phyloP scores from a whole-genome alignment of 2,888 invertebrate genomes.

The Trissolcus japonicus region DNA sequence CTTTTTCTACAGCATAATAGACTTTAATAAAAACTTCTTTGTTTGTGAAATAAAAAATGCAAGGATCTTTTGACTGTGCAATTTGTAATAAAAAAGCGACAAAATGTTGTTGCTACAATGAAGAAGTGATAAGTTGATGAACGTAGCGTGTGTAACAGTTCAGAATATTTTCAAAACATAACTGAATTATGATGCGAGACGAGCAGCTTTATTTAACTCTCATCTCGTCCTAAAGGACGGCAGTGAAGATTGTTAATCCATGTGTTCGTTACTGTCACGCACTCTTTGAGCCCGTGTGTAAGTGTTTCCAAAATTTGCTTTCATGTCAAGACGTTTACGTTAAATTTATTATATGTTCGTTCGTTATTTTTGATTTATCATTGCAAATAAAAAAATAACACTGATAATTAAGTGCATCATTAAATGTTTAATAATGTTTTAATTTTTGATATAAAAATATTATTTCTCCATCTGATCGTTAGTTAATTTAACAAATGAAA shows the following conservation, averaged over 20 bases:
- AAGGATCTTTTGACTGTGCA: too few species aligned
- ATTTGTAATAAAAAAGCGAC: too few species aligned
- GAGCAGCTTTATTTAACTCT: conserved; percentile 60
- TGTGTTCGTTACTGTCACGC: conserved; percentile 44
- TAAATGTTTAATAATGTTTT: too few species aligned
- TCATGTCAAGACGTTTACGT: conserved; percentile 36
- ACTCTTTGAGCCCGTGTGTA: conserved; percentile 49
- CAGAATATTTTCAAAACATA: conserved; percentile 20
- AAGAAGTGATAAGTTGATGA: not conserved
- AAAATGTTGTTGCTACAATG: too few species aligned
- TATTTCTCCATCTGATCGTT: too few species aligned
- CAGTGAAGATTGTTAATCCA: conserved; percentile 61
- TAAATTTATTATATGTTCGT: conserved; percentile 10
- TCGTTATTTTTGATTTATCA: not conserved
- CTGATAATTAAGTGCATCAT: too few species aligned
- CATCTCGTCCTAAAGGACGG: conserved; percentile 38
- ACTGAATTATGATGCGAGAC: conserved; percentile 30
- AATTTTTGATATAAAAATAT: too few species aligned
- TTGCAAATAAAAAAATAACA: too few species aligned
- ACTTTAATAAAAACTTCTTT: too few species aligned
- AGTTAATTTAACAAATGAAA: too few species aligned
- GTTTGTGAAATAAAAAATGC: too few species aligned
- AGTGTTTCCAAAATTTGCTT: conserved; percentile 27
- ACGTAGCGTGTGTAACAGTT: conserved; percentile 14
- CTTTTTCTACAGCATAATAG: too few species aligned